Base-by-base conservation (phyloP, 2,888 invertebrate species). In the Andrena marginata region DNA sequence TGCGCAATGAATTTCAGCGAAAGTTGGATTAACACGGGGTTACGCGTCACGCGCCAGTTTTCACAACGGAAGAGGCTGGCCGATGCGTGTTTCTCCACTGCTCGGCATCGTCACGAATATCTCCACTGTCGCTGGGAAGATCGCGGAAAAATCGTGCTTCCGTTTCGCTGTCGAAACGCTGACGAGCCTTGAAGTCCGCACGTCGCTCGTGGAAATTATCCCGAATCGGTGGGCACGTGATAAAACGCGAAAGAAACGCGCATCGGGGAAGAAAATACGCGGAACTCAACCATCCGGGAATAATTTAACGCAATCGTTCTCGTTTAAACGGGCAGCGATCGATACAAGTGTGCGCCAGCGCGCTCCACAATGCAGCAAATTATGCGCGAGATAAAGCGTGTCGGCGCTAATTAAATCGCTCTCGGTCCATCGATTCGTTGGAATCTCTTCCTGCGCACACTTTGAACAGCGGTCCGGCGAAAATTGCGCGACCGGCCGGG, bases 331-430 rank as follows among this genome's bases (percentile, higher is more conserved):
- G 20, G 35, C 70, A 69, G 70, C 16, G 23, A 10, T 7, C 31
- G 48, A 23, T 29, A 29, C 23, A n/a, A 69, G 7, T 33, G 13
- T 13, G n/a, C 7, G 1, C 63, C 5, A 6, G 10, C 33, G 10
- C n/a, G 31, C 33, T 62, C 26, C 16, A 29, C 20, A 60, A 16
- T 26, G 62, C 20, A 20, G 20, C 33, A 71, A 62, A 65, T 65
- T 64, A 65, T 35, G 56, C 54, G 26, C 51, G 10, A 4, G 60
- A 16, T 29, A 42, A 51, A 49, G 16, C 49, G 42, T 42, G 20
- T 16, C 10, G n/a, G 8, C 48, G 73, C 5, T 33, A 76, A 71
- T 76, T 72, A 62, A 62, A 63, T 72, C 26, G 23, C 42, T 63
- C 35, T 29, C 54, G 62, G 29, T 10, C 13, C 62, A 51, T 29